These are phyloP conservation scores for Calephelis perditalis DNA, from an alignment of 2,888 invertebrate species.

Conservation along the genomic window DNA sequence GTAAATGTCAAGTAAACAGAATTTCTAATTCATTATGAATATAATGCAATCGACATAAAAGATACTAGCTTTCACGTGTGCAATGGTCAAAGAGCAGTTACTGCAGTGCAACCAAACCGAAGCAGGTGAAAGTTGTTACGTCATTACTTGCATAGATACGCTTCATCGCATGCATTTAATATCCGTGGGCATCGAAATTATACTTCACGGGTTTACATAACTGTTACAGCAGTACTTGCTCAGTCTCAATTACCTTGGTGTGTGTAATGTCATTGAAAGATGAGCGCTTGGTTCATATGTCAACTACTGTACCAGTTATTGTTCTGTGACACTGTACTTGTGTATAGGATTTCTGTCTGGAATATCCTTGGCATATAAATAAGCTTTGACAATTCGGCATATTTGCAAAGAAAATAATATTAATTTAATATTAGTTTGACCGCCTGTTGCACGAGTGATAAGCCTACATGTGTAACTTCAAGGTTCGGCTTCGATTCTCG, in stretches of 20 bases:
- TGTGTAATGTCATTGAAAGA: constrained; percentile 19
- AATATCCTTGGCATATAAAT: neutral
- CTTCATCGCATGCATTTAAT: constrained; percentile 28
- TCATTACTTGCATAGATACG: constrained; percentile 47
- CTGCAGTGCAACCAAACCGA: constrained; percentile 17
- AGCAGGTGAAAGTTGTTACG: constrained; percentile 60
- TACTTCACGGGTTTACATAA: constrained; percentile 31
- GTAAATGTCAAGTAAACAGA: constrained; percentile 8
- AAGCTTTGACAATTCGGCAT: neutral
- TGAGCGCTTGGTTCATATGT: constrained; percentile 29
- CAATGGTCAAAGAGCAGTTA: constrained; percentile 38
- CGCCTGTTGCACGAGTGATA: too few species aligned
- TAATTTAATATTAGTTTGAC: too few species aligned
- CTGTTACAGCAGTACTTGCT: constrained; percentile 23
- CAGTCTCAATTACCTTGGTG: constrained; percentile 18
- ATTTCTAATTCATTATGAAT: constrained; percentile 12
- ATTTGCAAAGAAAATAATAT: too few species aligned
- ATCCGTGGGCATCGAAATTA: constrained; percentile 22
- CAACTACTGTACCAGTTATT: constrained; percentile 9
- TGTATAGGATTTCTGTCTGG: constrained; percentile 5
- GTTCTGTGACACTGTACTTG: constrained; percentile 3
- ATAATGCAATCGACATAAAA: constrained; percentile 26
- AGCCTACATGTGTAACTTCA: too few species aligned
- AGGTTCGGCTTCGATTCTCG: too few species aligned
- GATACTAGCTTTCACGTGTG: constrained; percentile 54